phyloP scores from a whole-genome alignment of 2,113 vertebrate genomes.

The Maccullochella peelii region DNA sequence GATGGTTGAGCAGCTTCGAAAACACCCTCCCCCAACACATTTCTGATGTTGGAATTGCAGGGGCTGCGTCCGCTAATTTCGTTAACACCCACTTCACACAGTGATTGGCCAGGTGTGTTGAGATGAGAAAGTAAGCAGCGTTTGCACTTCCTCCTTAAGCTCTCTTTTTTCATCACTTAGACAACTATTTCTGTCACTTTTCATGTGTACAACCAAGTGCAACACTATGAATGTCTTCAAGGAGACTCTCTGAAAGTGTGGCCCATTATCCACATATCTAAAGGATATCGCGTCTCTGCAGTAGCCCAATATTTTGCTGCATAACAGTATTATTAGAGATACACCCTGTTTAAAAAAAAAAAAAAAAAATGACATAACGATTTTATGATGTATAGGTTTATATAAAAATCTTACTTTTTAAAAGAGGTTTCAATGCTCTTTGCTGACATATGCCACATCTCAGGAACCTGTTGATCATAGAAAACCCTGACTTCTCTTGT shows the following conservation, averaged over 20 bases:
- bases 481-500: not conserved
- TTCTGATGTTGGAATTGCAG: not conserved
- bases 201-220: not conserved
- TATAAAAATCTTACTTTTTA: not conserved
- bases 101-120: not conserved
- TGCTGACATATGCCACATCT: too few relatives aligned
- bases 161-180: too few relatives aligned
- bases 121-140: too few relatives aligned
- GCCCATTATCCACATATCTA: too few relatives aligned
- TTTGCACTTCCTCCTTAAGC: not conserved
- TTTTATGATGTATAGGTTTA: not conserved
- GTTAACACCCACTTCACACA: not conserved
- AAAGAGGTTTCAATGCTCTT: not conserved
- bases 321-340: too few relatives aligned
- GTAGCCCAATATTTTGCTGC: too few relatives aligned
- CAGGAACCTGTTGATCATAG: not conserved
- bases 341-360: too few relatives aligned
- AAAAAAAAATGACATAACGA: too few relatives aligned
- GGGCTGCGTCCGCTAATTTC: not conserved
- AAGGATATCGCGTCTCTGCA: too few relatives aligned
- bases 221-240: not conserved
- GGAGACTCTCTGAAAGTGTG: too few relatives aligned
- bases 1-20: not conserved
- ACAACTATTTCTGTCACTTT: not conserved
- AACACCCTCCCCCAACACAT: not conserved